Base-by-base conservation (phyloP, 92 coral and sea anemone species). In the Zoanthus gigantus region DNA sequence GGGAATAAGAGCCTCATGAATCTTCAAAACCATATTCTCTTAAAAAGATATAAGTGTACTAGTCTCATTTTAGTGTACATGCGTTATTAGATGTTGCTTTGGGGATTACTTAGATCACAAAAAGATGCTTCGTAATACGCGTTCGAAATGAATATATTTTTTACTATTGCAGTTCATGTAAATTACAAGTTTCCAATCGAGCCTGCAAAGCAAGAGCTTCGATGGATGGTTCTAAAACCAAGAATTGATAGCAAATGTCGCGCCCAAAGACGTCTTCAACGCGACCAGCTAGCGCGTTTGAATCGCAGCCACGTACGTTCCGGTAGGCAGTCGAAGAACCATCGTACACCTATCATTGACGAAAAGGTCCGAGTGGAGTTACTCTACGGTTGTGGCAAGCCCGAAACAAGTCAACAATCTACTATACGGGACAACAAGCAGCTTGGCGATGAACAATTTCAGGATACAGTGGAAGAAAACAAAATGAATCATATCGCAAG, bases 221-320 rank as follows among this genome's bases (percentile, higher is more conserved):
- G 99, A 5, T 97, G 99, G 99, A 98, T 94, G 76, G 89, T 95
- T 60, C 92, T 97, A 8, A 97, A 95, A 77, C 99, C 99, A 7
- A 87, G 98, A 83, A 90, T 97, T 73, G 99, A 97, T 87, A 93
- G 98, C 84, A 97, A 97, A 79, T 97, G 99, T 71, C 95, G 99
- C n/a, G 98, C 99, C 0, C 99, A 97, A 87, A 91, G 99, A 29
- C 84, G 99, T 50, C 69, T 95, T 11, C 98, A 93, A 12, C 95
- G 98, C 23, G 98, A 95, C 68, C 94, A 94, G 16, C 93, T 90
- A 79, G 94, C 95, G 48, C 89, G 83, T 52, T 81, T 88, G 13
- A 92, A 91, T 45, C 82, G 77, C 31, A 12, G 77, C 30, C 79
- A 86, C 42, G 65, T 32, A 9, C 57, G 10, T 50, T 50, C 85